These are phyloP conservation scores for Aphodius granarius DNA, from an alignment of 2,888 invertebrate species.

Conservation along the genomic window DNA sequence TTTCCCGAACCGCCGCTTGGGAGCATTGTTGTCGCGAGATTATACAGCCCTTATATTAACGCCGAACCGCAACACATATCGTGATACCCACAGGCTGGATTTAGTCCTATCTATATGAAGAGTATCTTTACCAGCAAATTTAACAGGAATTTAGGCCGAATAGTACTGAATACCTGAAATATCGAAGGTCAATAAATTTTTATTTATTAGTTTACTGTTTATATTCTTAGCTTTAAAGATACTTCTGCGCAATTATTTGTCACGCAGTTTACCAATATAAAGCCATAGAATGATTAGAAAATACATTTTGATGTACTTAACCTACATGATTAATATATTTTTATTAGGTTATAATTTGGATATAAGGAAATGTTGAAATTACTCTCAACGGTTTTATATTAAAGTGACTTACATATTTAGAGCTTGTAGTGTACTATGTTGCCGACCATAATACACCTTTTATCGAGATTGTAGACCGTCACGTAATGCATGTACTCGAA, in stretches of 20 bases:
- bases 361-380: neutral
- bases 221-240: no score
- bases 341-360: no score
- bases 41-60: conserved; percentile 9
- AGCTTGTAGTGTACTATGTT: neutral
- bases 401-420: neutral
- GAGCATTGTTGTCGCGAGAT: conserved; percentile 14
- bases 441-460: neutral
- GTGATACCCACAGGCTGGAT: neutral
- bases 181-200: no score
- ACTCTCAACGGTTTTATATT: neutral
- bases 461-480: neutral
- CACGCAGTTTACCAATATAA: no score
- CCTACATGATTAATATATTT: no score
- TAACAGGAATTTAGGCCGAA: neutral
- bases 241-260: no score
- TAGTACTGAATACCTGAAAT: neutral
- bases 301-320: no score
- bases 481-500: neutral
- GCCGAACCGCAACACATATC: conserved; percentile 10
- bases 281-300: no score
- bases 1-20: conserved; percentile 1
- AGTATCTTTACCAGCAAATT: neutral
- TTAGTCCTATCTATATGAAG: neutral
- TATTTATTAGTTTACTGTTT: no score